Percentiles rank a stretch among this genome's conserved stretches.
These are phyloP conservation scores for Epinotia bilunana DNA, from an alignment of 2,888 invertebrate species.

Conservation along the genomic window DNA sequence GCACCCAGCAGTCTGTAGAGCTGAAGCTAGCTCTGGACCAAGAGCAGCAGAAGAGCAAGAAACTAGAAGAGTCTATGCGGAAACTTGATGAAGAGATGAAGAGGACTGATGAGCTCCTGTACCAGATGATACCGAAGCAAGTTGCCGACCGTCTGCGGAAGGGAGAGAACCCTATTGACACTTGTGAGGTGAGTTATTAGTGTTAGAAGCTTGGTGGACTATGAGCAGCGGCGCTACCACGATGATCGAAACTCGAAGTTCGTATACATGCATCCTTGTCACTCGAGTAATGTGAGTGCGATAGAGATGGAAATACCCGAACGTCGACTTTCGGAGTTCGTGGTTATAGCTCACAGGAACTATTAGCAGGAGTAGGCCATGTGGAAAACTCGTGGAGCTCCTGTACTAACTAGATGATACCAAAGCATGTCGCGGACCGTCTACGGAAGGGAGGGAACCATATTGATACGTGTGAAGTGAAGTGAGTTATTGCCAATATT, in stretches of 20 bases:
- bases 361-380: conserved; percentile 91
- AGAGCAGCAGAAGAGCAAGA: conserved; percentile 98
- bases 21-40: conserved; percentile 97
- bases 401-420: conserved; percentile 99
- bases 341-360: too few species aligned
- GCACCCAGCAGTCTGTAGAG: conserved; percentile 98
- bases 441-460: conserved; percentile 96
- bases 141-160: conserved; percentile 96
- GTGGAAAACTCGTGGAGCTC: conserved; percentile 88
- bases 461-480: conserved; percentile 98
- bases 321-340: too few species aligned
- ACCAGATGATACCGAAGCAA: conserved; percentile 99
- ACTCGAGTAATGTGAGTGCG: too few species aligned
- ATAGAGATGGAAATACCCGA: too few species aligned
- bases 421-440: conserved; percentile 97
- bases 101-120: conserved; percentile 96
- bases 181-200: conserved; percentile 91
- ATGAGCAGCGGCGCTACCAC: too few species aligned
- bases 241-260: too few species aligned
- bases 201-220: conserved; percentile 89
- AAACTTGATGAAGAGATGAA: conserved; percentile 98
- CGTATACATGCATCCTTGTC: too few species aligned
- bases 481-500: conserved; percentile 79
- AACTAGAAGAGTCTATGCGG: conserved; percentile 97
- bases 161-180: conserved; percentile 98